These are phyloP conservation scores for Cyaniris semiargus DNA, from an alignment of 2,888 invertebrate genomes.

Conservation along the genomic window DNA sequence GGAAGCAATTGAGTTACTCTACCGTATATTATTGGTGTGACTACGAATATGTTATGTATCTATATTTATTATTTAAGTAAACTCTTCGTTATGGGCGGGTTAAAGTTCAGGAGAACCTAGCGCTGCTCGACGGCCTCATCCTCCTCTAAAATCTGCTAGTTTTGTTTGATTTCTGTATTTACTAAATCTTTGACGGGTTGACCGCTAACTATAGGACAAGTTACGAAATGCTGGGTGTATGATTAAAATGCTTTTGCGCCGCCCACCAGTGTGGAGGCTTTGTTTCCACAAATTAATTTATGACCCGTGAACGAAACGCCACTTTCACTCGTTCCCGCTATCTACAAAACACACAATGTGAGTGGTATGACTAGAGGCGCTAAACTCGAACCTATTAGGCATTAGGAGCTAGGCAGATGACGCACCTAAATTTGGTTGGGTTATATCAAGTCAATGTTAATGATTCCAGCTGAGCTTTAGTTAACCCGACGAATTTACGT, in stretches of 20 bases:
- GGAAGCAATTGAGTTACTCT: too few relatives aligned
- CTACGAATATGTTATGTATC: too few relatives aligned
- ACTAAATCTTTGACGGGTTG: neutral
- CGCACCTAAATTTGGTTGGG: neutral
- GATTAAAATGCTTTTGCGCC: conserved; percentile 32
- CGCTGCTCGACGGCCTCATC: too few relatives aligned
- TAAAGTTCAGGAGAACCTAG: too few relatives aligned
- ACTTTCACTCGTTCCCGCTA: conserved; percentile 31
- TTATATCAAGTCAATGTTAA: neutral
- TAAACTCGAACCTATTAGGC: neutral
- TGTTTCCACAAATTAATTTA: conserved; percentile 37
- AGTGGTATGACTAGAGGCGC: neutral
- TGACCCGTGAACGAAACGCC: conserved; percentile 31
- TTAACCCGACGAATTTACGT: too few relatives aligned
- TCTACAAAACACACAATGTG: conserved; percentile 26
- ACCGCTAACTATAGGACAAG: neutral
- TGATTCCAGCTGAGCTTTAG: too few relatives aligned
- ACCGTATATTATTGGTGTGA: too few relatives aligned
- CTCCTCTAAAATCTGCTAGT: too few relatives aligned
- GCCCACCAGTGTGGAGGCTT: conserved; percentile 27
- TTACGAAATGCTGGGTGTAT: conserved; percentile 4
- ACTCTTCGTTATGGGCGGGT: too few relatives aligned
- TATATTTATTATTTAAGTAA: too few relatives aligned
- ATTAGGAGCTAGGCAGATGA: neutral
- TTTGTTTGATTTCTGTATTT: neutral